A percentile compares a stretch with the other conserved stretches of the same genome.
phyloP scores from a whole-genome alignment of 1,140 invertebrate genomes.

The Acyrthosiphon pisum region DNA sequence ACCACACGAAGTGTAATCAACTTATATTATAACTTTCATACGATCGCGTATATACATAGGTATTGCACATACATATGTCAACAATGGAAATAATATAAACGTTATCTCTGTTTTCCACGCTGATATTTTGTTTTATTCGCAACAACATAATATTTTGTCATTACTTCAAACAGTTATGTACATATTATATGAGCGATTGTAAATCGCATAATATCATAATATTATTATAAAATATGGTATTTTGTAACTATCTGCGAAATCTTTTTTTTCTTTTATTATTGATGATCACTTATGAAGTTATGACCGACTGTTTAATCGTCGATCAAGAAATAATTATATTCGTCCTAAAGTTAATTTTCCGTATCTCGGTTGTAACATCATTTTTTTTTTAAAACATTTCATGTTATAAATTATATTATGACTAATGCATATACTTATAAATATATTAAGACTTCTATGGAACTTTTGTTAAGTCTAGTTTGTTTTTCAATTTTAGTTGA shows the following conservation, averaged over 20 bases:
- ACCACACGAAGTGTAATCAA: not conserved
- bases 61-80: not conserved
- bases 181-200: not conserved
- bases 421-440: no score
- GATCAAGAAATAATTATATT: no score
- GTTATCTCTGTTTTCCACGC: not conserved
- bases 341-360: no score
- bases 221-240: not conserved
- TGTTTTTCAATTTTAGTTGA: no score
- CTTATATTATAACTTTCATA: not conserved
- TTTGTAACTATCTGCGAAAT: not conserved
- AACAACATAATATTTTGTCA: not conserved
- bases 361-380: no score
- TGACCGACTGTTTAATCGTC: no score
- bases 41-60: not conserved
- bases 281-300: no score
- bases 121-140: not conserved
- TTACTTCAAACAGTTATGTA: not conserved
- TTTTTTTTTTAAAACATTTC: no score
- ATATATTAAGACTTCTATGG: no score
- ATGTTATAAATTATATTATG: no score
- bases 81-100: not conserved
- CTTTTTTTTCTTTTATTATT: not conserved
- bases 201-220: not conserved
- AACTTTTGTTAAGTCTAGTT: no score